These are phyloP conservation scores for Neostethus bicornis DNA, from an alignment of 2,797 vertebrate genomes.

Conservation along the genomic window DNA sequence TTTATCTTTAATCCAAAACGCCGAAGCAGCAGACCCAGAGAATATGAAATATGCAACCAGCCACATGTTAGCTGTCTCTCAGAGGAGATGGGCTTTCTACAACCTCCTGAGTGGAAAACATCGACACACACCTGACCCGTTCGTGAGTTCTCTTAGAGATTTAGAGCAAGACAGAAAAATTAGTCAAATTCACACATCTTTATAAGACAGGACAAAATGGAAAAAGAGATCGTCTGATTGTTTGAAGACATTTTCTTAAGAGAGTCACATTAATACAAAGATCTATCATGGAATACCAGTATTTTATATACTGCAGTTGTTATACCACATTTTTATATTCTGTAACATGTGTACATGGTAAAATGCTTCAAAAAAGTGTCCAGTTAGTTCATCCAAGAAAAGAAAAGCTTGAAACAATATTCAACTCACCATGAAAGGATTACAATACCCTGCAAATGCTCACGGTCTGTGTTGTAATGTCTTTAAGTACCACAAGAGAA, in stretches of 20 bases:
- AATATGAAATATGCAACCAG: not conserved
- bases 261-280: slow-evolving; percentile 83
- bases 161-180: slow-evolving; percentile 63
- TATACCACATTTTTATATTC: slow-evolving; percentile 81
- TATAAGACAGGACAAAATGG: slow-evolving; percentile 81
- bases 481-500: slow-evolving; percentile 73
- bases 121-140: slow-evolving; percentile 25
- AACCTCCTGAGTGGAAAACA: not conserved
- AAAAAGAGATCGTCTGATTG: slow-evolving; percentile 78
- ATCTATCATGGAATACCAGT: slow-evolving; percentile 81
- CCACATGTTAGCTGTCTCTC: not conserved
- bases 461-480: slow-evolving; percentile 70
- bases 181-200: slow-evolving; percentile 75
- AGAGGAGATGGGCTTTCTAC: not conserved
- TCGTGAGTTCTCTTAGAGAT: slow-evolving; percentile 40
- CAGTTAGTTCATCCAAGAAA: slow-evolving; percentile 78
- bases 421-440: slow-evolving; percentile 76
- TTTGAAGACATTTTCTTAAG: slow-evolving; percentile 82
- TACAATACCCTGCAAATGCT: slow-evolving; percentile 79
- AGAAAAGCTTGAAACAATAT: slow-evolving; percentile 67
- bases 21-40: not conserved
- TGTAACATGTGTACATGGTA: slow-evolving; percentile 81
- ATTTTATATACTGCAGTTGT: slow-evolving; percentile 79
- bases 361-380: slow-evolving; percentile 79
- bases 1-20: not conserved